phyloP scores from a whole-genome alignment of 2,888 invertebrate genomes.

The Eudasyphora cyanicolor region DNA sequence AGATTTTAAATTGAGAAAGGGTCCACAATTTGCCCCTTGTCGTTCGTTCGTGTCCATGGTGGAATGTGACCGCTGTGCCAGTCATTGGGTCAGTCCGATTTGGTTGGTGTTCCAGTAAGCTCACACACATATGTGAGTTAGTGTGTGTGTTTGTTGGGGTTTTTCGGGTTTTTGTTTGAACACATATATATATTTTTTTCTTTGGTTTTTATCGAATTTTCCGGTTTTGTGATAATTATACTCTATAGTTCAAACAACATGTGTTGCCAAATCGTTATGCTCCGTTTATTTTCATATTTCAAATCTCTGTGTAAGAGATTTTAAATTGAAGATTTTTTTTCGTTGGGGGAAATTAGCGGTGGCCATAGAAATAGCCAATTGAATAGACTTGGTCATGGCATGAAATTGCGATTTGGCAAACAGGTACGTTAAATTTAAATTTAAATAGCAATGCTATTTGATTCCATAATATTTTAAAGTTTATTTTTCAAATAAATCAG shows the following conservation, averaged over 20 bases:
- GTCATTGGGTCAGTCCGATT: slow-evolving; percentile 36
- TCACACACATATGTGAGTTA: neutral
- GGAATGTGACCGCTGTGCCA: neutral
- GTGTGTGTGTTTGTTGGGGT: neutral
- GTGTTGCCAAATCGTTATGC: slow-evolving; percentile 19
- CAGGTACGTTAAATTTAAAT: too few relatives aligned
- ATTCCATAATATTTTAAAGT: too few relatives aligned
- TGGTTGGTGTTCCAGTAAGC: neutral
- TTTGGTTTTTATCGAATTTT: neutral
- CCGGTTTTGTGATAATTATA: slow-evolving; percentile 22
- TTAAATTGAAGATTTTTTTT: neutral
- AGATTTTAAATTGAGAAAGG: neutral
- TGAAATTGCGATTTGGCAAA: too few relatives aligned
- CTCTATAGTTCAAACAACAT: neutral
- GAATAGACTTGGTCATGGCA: too few relatives aligned
- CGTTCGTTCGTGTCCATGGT: too few relatives aligned
- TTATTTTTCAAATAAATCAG: too few relatives aligned
- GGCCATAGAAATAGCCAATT: too few relatives aligned
- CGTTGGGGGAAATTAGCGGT: too few relatives aligned
- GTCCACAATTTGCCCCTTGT: neutral
- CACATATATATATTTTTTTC: neutral
- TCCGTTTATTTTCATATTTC: neutral
- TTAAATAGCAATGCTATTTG: too few relatives aligned
- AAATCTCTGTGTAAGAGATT: neutral
- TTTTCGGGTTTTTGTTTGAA: neutral